A percentile compares a stretch with the other conserved stretches of the same genome.
Conservation (phyloP, 2,797 vertebrate genomes). For the Danio tinwini region DNA sequence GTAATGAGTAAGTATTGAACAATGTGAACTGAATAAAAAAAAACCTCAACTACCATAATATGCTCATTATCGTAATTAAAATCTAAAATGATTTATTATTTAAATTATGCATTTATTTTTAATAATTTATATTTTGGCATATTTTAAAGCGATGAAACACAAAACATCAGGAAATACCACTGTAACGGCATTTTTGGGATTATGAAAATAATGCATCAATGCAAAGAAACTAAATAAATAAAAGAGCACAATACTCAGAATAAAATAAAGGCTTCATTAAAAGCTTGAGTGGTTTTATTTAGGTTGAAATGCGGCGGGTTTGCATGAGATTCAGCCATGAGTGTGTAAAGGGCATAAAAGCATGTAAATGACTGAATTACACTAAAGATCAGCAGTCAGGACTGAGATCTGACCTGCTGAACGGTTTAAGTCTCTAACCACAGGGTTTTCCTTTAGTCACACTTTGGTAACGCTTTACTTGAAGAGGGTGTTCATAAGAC, state of each 20-base stretch:
- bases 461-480: conserved; percentile 7
- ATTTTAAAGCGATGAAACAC: no score
- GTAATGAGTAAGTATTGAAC: neutral
- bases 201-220: conserved; percentile 2
- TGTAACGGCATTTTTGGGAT: neutral
- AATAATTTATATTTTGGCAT: no score
- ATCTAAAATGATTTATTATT: no score
- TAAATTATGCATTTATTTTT: no score
- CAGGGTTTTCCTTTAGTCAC: conserved; percentile 47
- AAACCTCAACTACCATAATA: neutral
- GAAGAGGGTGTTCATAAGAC: no score
- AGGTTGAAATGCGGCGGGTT: conserved; percentile 5
- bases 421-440: conserved; percentile 51
- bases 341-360: neutral
- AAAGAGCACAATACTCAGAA: no score
- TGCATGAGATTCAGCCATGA: neutral
- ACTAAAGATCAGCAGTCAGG: conserved; percentile 29
- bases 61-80: no score
- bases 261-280: neutral
- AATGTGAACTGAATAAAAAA: neutral
- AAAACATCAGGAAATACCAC: neutral
- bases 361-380: conserved; percentile 24
- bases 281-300: neutral
- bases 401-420: conserved; percentile 30
- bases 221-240: neutral